Evolutionary conservation across 2,888 invertebrate species (phyloP), one percentile per base, ranked within the genome.

Genomic region (Incurvaria masculella): DNA sequence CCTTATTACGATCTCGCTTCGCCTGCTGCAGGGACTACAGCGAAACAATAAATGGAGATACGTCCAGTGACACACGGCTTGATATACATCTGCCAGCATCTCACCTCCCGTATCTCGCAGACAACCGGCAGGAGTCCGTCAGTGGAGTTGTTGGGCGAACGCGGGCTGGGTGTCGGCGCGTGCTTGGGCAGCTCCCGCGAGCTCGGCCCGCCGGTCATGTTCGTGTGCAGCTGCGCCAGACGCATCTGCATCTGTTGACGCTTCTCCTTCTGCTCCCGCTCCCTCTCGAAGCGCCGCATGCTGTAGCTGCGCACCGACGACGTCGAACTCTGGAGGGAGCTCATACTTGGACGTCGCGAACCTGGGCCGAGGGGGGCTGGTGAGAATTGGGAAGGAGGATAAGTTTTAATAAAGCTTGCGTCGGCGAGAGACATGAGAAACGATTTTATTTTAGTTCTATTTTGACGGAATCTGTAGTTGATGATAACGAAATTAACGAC

Each of bases 311-410:
- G 84, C 54, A 90, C 84, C 45, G 91, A 92, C 52, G 88, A 91
- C 58, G 87, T 86, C 66, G 87, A 88, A 80, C 91, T 91, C 67
- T 92, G 91, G 60, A 92, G 81, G 54, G 91, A 92, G 57, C 87
- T 88, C 81, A 91, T 79, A 82, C 91, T 91, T 78, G 91, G 91
- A 80, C 91, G 86, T 81, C 91, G 83, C 65, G 91, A 91, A 83
- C 91, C 91, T 91, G 72, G n/a, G 55, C 56, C 50, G 53, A 23
- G 6, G 5, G 23, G 23, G 10, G 23, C 23, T 23, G 10, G 11
- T 14, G 33, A 8, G 8, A 33, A 33, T 3, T 8, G 33, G 8
- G 33, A 33, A 14, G 14, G 4, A 6, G 23, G 33, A 11, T 8
- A 14, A 4, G 33, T 33, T 33, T 33, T 33, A 3, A 11, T 6